Base-by-base conservation (phyloP, 2,113 vertebrate genomes). In the Larimichthys crocea region DNA sequence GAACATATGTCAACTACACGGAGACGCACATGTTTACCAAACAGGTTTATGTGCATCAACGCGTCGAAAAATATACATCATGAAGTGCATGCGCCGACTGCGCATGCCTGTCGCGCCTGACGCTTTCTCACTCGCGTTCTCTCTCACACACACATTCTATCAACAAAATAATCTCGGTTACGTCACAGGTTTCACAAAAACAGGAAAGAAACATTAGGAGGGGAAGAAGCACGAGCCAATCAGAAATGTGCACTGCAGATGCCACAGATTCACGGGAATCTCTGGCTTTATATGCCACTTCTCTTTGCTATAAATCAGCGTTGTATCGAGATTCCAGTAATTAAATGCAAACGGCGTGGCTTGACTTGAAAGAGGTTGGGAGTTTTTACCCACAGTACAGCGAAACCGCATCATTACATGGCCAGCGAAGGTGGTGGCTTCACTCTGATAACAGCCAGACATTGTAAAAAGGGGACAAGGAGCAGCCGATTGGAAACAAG, bases 241-340 rank as follows among this genome's bases (percentile, higher is more conserved):
- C 78, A 85, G 53, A 87, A 90, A 87, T 82, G 77, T 86, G 89
- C 80, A 83, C 29, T 42, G 86, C 90, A 93, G 89, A 94, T 91
- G 90, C 84, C 86, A 67, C 79, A 64, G 74, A 83, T 84, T 85
- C 62, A 26, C 17, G 60, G 65, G 81, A 82, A 84, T 79, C 77
- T 84, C 79, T 73, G 86, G 84, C 72, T 87, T 81, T 73, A 61
- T 67, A 84, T 76, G 79, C 42, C 76, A 69, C 74, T 64, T 80
- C n/a, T 62, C 29, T 59, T 17, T 12, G 53, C 82, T 52, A 80
- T 85, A 92, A 90, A 87, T 90, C 87, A 80, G 63, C 77, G 49
- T 87, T 66, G 55, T 80, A 71, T 86, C 49, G 29, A 83, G 80
- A 44, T 74, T 61, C 44, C 68, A 49, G 79, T 89, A 87, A 91